Conservation (phyloP, 2,113 vertebrate genomes). For the Scomber scombrus region DNA sequence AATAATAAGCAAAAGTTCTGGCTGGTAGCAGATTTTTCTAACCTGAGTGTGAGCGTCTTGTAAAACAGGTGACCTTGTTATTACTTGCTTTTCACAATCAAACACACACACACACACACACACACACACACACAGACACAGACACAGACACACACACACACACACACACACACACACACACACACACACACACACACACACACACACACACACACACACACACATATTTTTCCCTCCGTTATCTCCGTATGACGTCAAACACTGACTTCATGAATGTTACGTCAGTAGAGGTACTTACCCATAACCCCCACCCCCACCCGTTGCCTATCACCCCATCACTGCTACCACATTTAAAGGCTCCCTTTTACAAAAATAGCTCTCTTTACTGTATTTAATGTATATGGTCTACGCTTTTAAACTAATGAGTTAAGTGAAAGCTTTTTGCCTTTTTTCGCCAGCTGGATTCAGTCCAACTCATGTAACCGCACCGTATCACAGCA, state of each 20-base stretch:
- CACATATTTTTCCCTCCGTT: conserved; percentile 29
- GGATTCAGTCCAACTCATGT: background rate
- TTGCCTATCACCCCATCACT: background rate
- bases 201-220: background rate
- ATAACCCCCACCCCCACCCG: background rate
- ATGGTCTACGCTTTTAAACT: too few species aligned
- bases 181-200: too few species aligned
- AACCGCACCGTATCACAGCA: conserved; percentile 10
- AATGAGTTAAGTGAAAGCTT: too few species aligned
- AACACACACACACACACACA: too few species aligned
- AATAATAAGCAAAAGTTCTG: background rate
- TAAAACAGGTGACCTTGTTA: conserved; percentile 61
- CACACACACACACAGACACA: conserved; percentile 15
- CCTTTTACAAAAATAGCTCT: background rate
- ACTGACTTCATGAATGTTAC: conserved; percentile 48
- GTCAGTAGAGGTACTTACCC: conserved; percentile 27
- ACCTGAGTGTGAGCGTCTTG: background rate
- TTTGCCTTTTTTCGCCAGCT: background rate
- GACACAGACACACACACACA: too few species aligned
- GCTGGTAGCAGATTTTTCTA: background rate
- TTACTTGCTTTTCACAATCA: conserved; percentile 16
- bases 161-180: background rate
- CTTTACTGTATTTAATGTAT: background rate
- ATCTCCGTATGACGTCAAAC: conserved; percentile 61
- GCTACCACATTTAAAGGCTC: conserved; percentile 11